Evolutionary conservation across 2,797 vertebrate species (phyloP), one percentile per base, ranked within the genome.

Genomic region (Streptopelia turtur): DNA sequence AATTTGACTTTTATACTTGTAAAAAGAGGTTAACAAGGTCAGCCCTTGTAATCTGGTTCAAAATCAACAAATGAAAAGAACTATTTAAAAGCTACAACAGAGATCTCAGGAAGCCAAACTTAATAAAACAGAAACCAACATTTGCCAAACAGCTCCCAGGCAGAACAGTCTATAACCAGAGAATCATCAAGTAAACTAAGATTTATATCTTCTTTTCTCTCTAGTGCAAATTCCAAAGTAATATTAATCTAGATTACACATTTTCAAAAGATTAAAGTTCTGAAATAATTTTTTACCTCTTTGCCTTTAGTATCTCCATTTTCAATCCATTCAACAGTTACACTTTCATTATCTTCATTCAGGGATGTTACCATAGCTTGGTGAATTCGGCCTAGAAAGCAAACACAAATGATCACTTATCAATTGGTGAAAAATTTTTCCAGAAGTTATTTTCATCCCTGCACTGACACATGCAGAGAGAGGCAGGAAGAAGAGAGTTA

Each of bases 221-320:
- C 21, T 25, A 78, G 10, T 1, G 2, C 16, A 47, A 85, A 89
- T 61, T 91, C 13, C 25, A 72, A 72, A 66, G 16, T 52, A 86
- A 86, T 28, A 70, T 18, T 68, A 20, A 91, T 2, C 4, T 3
- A 84, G 9, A 33, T 12, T 24, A 53, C 16, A 65, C 4, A 23
- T 65, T n/a, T 91, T 23, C 79, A 16, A 49, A 53, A 31, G 3
- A 80, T 2, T 31, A 45, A 89, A 53, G 52, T 69, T 87, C 49
- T 53, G 93, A 70, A 50, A 52, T 27, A 92, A 55, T 50, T 41
- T 21, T 71, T 71, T 98, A 99, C 99, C 98, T 99, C 99, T 98
- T 99, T 99, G 82, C 99, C 99, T 98, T 99, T 99, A 90, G 99
- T 99, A 97, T 99, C 99, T 57, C 99, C 99, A 95, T 99, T 99